Evolutionary conservation across 2,888 invertebrate genomes (phyloP), one percentile per base, ranked within the genome.

Genomic region (Criorhina ranunculi): DNA sequence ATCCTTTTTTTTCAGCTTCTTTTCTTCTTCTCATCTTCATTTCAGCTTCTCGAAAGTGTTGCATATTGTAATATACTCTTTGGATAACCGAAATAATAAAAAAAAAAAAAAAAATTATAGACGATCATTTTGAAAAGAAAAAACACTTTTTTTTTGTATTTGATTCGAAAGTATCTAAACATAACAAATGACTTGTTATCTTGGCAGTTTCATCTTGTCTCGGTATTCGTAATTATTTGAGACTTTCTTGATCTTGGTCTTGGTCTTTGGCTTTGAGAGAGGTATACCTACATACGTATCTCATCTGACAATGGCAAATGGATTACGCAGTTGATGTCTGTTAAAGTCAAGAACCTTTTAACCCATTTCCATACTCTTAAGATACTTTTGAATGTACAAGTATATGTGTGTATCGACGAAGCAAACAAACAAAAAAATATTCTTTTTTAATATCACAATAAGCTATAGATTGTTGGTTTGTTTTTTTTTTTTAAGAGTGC

Each of bases 51-150:
- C 42, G 57, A 64, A 73, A 69, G 49, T 60, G 80, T 85, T 85
- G 80, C 75, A 64, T 69, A 62, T 59, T 75, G 75, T 80, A 53
- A 80, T 59, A 60, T 60, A 69, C 49, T 75, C 62, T 73, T 70
- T 66, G 42, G 53, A 82, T 83, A 80, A 76, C 75, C 55, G 85
- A 80, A 70, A 85, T 70, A 75, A 70, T 78, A 70, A 70, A 37
- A 77, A 35, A 55, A 76, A 67, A 55, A 55, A 69, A 33, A 42
- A 67, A 8, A 44, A 6, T 67, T 33, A 12, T 15, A 3, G 9
- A 62, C 69, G 44, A 76, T 69, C 53, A 69, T 66, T 59, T 51
- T 55, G 12, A 49, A 66, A 72, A 24, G 51, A 67, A 51, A 57
- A 59, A 60, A 77, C 17, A 57, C 19, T 12, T 46, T 57, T 59